A percentile compares a stretch with the other conserved stretches of the same genome.
phyloP scores from a whole-genome alignment of 2,888 invertebrate genomes.

The Agapostemon virescens region DNA sequence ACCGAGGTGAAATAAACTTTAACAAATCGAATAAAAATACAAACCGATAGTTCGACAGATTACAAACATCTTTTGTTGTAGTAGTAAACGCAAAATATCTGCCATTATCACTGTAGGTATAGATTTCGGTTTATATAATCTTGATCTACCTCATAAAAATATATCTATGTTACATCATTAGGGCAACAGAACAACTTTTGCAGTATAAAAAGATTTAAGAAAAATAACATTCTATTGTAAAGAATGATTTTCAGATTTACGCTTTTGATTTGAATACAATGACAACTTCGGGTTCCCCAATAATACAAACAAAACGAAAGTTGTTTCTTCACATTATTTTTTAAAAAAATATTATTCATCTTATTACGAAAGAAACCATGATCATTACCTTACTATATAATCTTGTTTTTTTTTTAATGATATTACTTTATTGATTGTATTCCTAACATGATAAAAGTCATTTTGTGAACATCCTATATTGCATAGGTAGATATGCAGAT shows the following conservation, averaged over 20 bases:
- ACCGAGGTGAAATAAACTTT: slow-evolving; percentile 10
- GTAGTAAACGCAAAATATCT: slow-evolving; percentile 61
- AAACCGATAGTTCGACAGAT: slow-evolving; percentile 18
- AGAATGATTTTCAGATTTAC: slow-evolving; percentile 29
- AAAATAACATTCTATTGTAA: slow-evolving; percentile 11
- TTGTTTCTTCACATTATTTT: background rate
- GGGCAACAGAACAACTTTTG: slow-evolving; percentile 34
- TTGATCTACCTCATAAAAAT: slow-evolving; percentile 56
- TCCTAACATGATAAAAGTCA: slow-evolving; percentile 52
- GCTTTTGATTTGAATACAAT: slow-evolving; percentile 26
- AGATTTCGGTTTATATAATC: slow-evolving; percentile 46
- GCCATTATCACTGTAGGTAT: slow-evolving; percentile 61
- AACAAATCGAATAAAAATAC: background rate
- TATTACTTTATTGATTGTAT: slow-evolving; percentile 53
- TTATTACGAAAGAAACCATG: slow-evolving; percentile 16
- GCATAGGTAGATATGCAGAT: slow-evolving; percentile 60
- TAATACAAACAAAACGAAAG: background rate
- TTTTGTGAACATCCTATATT: slow-evolving; percentile 45
- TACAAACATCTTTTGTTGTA: slow-evolving; percentile 20
- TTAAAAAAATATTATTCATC: slow-evolving; percentile 31
- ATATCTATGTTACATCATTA: slow-evolving; percentile 51
- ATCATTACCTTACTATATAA: slow-evolving; percentile 28
- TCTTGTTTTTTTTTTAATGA: slow-evolving; percentile 32
- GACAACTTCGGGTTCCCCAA: slow-evolving; percentile 8
- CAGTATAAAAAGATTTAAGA: slow-evolving; percentile 37